A percentile compares a stretch with the other conserved stretches of the same genome.
Evolutionary conservation across 2,113 vertebrate species (phyloP).

Genomic region (Poeciliopsis retropinna): DNA sequence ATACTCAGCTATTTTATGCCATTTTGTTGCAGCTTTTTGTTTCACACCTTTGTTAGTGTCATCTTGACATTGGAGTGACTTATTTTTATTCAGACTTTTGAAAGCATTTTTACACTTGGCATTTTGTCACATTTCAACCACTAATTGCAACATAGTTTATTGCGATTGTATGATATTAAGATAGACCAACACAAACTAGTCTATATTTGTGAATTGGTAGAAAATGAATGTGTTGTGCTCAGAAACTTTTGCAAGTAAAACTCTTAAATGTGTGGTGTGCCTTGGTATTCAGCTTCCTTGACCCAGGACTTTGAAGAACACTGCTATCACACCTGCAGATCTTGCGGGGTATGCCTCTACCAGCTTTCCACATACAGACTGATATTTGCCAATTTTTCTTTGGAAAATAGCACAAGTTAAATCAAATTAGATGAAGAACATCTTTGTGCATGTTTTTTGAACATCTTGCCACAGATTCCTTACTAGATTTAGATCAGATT

Average conservation of each 20-base stretch:
- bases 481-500: not conserved
- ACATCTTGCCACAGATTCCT: not conserved
- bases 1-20: not conserved
- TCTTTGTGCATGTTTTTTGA: not conserved
- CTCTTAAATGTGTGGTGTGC: not conserved
- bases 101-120: too few relatives aligned
- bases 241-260: not conserved
- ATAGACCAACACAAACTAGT: not conserved
- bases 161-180: not conserved
- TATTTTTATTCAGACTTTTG: not conserved
- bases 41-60: not conserved
- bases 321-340: not conserved
- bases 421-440: not conserved
- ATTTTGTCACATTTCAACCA: too few relatives aligned
- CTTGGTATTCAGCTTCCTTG: not conserved
- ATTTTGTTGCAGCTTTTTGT: not conserved
- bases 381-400: not conserved
- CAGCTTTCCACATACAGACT: not conserved
- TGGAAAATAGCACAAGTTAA: not conserved
- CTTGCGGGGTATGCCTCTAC: not conserved
- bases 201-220: not conserved
- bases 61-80: not conserved
- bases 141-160: not conserved
- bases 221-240: not conserved
- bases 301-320: not conserved